Evolutionary conservation across 2,113 vertebrate genomes (phyloP), one percentile per base, ranked within the genome.

Genomic region (Steatornis caripensis): DNA sequence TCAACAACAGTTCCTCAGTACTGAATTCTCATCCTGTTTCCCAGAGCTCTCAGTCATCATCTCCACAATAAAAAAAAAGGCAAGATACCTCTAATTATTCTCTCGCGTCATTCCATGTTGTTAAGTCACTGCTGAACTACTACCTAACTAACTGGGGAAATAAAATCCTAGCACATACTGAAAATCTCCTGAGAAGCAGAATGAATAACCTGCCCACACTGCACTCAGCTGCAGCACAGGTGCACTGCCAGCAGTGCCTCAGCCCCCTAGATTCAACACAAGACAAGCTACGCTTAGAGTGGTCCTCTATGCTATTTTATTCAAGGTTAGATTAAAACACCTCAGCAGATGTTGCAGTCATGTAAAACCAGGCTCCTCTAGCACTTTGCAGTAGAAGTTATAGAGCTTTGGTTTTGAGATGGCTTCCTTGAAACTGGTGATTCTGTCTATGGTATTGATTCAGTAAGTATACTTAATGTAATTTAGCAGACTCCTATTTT

Each of bases 181-280:
- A 81, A 87, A 70, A 36, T 29, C 20, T 81, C 41, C 58, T 0
- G 1, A 55, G 72, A 53, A 76, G 27, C 2, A 6, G 30, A 68
- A 49, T 55, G 11, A 48, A 30, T 51, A 12, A 37, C n/a, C 23
- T 0, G 0, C n/a, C 34, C 24, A 79, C 14, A 2, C 13, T n/a
- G n/a, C 0, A 0, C 34, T 68, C 51, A 37, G 34, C 43, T n/a
- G 41, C 22, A 21, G 27, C 62, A 29, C 0, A 2, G 4, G 18
- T 43, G 24, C 16, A 0, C 21, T 84, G 78, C 32, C 70, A 74
- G 34, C 29, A 39, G 22, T 6, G 6, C 23, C 53, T 76, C 60
- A 62, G 65, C 30, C 66, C 62, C 17, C 2, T 6, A 32, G n/a
- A 46, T 66, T 71, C 41, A 68, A 8, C n/a, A 8, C 0, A 0